phyloP scores from a whole-genome alignment of 2,113 vertebrate species.

The Alethe diademata region DNA sequence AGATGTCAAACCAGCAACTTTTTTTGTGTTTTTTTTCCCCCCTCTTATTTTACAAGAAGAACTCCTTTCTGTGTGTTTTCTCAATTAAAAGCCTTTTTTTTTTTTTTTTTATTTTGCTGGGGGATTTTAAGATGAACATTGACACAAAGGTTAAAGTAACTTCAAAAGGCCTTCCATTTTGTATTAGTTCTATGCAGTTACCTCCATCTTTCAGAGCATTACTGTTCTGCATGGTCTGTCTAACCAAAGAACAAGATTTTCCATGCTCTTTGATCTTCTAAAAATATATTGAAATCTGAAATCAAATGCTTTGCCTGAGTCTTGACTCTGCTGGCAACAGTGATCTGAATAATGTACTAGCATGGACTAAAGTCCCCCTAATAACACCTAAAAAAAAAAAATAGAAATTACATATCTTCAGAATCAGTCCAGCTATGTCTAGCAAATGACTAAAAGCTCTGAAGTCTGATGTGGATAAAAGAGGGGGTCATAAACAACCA shows the following conservation, averaged over 20 bases:
- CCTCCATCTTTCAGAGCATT: neutral
- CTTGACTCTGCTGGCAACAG: neutral
- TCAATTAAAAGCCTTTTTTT: neutral
- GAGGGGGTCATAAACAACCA: conserved; percentile 3
- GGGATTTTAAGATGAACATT: neutral
- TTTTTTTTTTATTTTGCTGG: neutral
- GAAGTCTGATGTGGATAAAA: conserved; percentile 24
- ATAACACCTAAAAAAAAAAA: neutral
- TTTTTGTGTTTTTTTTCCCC: neutral
- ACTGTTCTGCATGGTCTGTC: neutral
- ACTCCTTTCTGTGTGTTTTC: neutral
- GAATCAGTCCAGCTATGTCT: neutral
- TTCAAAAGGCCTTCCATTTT: neutral
- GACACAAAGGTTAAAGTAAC: conserved; percentile 4
- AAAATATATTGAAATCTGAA: neutral
- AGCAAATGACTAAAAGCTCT: conserved; percentile 19
- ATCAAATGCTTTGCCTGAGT: neutral
- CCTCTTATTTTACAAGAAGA: neutral
- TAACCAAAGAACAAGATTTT: neutral
- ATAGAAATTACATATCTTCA: neutral
- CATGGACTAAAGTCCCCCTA: neutral
- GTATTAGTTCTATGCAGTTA: neutral
- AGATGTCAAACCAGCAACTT: neutral
- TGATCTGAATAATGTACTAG: neutral
- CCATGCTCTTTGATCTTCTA: conserved; percentile 20